phyloP scores from a whole-genome alignment of 2,797 vertebrate species.

The Chanos chanos region DNA sequence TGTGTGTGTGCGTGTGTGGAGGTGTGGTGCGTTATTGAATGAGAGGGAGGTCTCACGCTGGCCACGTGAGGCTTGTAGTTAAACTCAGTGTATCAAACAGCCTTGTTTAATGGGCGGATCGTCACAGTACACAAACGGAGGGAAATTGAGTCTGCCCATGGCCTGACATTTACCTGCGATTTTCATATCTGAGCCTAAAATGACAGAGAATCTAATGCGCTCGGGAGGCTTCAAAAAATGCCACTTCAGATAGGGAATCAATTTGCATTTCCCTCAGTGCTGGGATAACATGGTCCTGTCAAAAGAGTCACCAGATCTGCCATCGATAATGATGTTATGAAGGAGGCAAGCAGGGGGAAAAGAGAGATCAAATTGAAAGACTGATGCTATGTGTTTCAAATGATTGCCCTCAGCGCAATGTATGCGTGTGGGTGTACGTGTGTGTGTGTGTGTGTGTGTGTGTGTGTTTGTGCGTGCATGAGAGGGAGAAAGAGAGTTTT shows the following conservation, averaged over 20 bases:
- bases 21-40: slow-evolving; percentile 4
- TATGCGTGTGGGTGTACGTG: slow-evolving; percentile 47
- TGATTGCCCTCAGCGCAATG: slow-evolving; percentile 69
- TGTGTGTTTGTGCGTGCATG: slow-evolving; percentile 56
- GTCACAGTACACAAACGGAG: slow-evolving; percentile 62
- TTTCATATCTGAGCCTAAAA: slow-evolving; percentile 74
- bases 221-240: slow-evolving; percentile 71
- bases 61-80: slow-evolving; percentile 43
- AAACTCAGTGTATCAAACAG: slow-evolving; percentile 62
- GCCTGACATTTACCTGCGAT: slow-evolving; percentile 77
- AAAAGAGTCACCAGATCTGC: slow-evolving; percentile 70
- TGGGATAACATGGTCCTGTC: slow-evolving; percentile 74
- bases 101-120: slow-evolving; percentile 58
- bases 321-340: slow-evolving; percentile 75
- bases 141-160: slow-evolving; percentile 59
- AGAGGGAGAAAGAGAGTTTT: too few relatives aligned
- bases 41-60: too few relatives aligned
- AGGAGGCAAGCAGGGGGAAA: slow-evolving; percentile 56
- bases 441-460: slow-evolving; percentile 46
- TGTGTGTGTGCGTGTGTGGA: too few relatives aligned
- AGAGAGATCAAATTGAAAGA: slow-evolving; percentile 73
- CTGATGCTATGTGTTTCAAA: slow-evolving; percentile 73
- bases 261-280: slow-evolving; percentile 78
- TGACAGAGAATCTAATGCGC: slow-evolving; percentile 72
- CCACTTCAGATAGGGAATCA: slow-evolving; percentile 80